Conservation (phyloP, 2,888 invertebrate species). For the Drosophila mimica region DNA sequence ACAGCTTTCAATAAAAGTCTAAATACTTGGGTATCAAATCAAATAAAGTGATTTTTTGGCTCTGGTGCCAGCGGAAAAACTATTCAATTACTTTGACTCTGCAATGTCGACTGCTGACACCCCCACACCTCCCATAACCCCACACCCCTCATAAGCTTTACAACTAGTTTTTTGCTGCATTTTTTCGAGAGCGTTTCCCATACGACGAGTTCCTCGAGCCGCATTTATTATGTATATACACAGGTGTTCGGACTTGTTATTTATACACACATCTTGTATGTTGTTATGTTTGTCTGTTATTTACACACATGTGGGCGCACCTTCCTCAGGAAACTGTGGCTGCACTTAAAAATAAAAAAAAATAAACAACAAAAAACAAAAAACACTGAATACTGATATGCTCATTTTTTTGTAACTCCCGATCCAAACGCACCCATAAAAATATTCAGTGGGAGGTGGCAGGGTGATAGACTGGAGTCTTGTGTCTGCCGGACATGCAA, state of each 20-base stretch:
- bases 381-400: slow-evolving; percentile 3
- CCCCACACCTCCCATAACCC: slow-evolving; percentile 12
- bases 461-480: slow-evolving; percentile 7
- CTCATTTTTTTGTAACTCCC: slow-evolving; percentile 2
- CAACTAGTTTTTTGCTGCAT: slow-evolving; percentile 51
- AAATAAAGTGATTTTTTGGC: slow-evolving; percentile 6
- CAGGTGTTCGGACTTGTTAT: slow-evolving; percentile 12
- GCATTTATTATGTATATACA: slow-evolving; percentile 34
- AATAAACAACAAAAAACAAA: background rate
- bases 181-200: slow-evolving; percentile 48
- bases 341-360: slow-evolving; percentile 14
- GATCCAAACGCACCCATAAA: slow-evolving; percentile 7
- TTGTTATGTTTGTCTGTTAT: background rate
- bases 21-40: slow-evolving; percentile 4
- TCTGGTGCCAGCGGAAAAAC: slow-evolving; percentile 6
- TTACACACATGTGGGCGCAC: slow-evolving; percentile 59
- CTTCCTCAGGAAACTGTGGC: slow-evolving; percentile 39
- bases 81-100: slow-evolving; percentile 9
- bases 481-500: slow-evolving; percentile 58
- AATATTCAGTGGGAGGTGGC: background rate
- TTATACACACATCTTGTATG: slow-evolving; percentile 2
- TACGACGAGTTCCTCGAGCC: slow-evolving; percentile 39
- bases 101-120: background rate
- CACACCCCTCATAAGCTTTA: slow-evolving; percentile 30
- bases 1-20: background rate